phyloP scores from a whole-genome alignment of 2,797 vertebrate genomes.

The Spea hammondii region DNA sequence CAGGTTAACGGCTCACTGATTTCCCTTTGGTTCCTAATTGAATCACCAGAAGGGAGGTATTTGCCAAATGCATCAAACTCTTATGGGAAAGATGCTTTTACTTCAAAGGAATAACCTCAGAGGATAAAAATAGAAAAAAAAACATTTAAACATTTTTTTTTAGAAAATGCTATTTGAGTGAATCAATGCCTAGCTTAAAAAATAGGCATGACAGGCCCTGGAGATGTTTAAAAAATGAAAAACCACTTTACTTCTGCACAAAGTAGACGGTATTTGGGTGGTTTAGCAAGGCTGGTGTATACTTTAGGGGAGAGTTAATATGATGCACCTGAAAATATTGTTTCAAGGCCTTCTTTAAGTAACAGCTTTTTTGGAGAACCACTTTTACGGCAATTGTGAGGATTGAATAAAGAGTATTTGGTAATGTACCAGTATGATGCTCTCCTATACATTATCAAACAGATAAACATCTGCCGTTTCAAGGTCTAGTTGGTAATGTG shows the following conservation, averaged over 20 bases:
- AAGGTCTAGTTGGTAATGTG: no score
- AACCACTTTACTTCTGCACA: conserved; percentile 27
- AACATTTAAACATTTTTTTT: conserved; percentile 39
- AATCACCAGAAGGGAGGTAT: conserved; percentile 26
- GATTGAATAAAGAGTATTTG: neutral
- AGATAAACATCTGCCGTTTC: no score
- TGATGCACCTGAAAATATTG: neutral
- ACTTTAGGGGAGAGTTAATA: neutral
- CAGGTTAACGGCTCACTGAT: conserved; percentile 34
- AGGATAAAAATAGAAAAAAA: conserved; percentile 16
- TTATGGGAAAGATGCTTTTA: conserved; percentile 8
- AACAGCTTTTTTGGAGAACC: neutral
- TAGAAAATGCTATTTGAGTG: conserved; percentile 42
- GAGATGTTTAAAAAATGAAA: conserved; percentile 18
- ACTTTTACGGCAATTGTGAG: neutral
- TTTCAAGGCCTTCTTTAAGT: neutral
- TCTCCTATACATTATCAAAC: no score
- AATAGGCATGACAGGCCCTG: conserved; percentile 37
- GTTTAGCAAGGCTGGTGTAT: neutral
- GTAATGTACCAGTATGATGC: neutral
- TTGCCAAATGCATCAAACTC: conserved; percentile 27
- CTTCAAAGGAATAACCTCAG: conserved; percentile 19
- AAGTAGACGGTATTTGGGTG: conserved; percentile 13
- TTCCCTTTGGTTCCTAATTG: conserved; percentile 28
- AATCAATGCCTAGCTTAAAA: conserved; percentile 34